phyloP scores from a whole-genome alignment of 2,797 vertebrate species.

The Epinephelus awoara region DNA sequence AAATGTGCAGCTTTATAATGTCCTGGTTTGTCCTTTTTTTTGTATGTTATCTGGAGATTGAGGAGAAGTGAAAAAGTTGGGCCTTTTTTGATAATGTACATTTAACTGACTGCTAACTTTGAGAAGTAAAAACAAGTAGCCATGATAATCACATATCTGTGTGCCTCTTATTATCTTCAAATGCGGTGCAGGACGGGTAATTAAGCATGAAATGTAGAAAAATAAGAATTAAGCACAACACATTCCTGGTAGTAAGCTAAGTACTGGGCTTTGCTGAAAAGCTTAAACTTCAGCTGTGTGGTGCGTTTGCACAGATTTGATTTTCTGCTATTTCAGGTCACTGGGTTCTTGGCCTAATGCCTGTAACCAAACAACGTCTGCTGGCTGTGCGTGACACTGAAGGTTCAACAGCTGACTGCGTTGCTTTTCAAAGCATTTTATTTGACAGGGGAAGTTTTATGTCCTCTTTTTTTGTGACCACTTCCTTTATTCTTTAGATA shows the following conservation, averaged over 20 bases:
- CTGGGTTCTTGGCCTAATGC: conserved; percentile 12
- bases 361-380: conserved; percentile 18
- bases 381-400: conserved; percentile 9
- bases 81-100: conserved; percentile 92
- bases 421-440: conserved; percentile 21
- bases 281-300: conserved; percentile 12
- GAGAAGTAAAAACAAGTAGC: conserved; percentile 88
- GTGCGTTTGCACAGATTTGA: conserved; percentile 3
- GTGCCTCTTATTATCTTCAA: conserved; percentile 35
- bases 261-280: conserved; percentile 1
- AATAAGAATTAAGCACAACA: not conserved
- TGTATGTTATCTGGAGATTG: conserved; percentile 81
- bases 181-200: not conserved
- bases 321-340: conserved; percentile 22
- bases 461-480: conserved; percentile 18
- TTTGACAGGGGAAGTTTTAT: conserved; percentile 2
- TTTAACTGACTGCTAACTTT: conserved; percentile 92
- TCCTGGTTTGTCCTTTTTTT: conserved; percentile 79
- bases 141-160: conserved; percentile 74
- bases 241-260: not conserved
- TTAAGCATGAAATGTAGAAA: not conserved
- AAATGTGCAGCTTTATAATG: conserved; percentile 87
- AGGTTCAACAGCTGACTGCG: conserved; percentile 8
- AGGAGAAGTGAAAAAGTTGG: conserved; percentile 84
- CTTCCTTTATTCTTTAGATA: not conserved